These are phyloP conservation scores for Neodiprion lecontei DNA, from an alignment of 1,140 invertebrate species.

Conservation along the genomic window DNA sequence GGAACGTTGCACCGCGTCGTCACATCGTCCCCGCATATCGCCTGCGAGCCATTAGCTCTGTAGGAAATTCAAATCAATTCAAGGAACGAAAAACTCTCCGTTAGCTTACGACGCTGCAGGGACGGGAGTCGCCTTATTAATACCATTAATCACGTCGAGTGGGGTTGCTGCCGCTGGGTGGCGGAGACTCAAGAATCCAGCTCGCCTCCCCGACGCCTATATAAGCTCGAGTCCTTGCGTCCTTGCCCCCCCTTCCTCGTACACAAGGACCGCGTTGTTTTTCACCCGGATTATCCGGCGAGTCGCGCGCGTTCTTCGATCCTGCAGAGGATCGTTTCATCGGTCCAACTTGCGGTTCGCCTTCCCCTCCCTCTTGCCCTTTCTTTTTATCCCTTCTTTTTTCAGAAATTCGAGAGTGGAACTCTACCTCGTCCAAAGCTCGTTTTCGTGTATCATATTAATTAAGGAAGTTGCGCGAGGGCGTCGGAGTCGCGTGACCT, in stretches of 20 bases:
- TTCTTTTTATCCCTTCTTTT: slow-evolving; percentile 53
- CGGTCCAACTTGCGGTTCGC: slow-evolving; percentile 14
- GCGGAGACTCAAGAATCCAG: slow-evolving; percentile 29
- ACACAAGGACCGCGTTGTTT: slow-evolving; percentile 34
- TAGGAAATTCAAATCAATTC: background rate
- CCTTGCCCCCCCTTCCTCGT: too few relatives aligned
- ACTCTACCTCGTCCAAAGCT: slow-evolving; percentile 23
- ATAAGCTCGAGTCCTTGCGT: slow-evolving; percentile 11
- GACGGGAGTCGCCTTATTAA: slow-evolving; percentile 37
- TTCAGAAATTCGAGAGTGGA: slow-evolving; percentile 35
- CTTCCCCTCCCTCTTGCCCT: slow-evolving; percentile 40
- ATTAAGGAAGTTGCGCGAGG: slow-evolving; percentile 42
- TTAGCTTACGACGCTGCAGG: slow-evolving; percentile 17
- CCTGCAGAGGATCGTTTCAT: background rate
- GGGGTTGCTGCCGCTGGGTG: slow-evolving; percentile 5
- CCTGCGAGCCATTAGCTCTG: background rate
- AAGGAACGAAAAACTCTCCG: background rate
- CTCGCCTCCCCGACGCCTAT: slow-evolving; percentile 18
- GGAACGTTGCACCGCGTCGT: too few relatives aligned
- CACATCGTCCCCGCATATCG: too few relatives aligned
- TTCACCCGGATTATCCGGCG: slow-evolving; percentile 38
- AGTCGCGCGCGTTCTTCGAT: too few relatives aligned
- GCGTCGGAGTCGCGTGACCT: background rate
- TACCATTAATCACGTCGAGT: slow-evolving; percentile 43
- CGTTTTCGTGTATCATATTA: slow-evolving; percentile 47